Conservation (phyloP, 2,797 vertebrate species). For the Ctenosaura bakeri region DNA sequence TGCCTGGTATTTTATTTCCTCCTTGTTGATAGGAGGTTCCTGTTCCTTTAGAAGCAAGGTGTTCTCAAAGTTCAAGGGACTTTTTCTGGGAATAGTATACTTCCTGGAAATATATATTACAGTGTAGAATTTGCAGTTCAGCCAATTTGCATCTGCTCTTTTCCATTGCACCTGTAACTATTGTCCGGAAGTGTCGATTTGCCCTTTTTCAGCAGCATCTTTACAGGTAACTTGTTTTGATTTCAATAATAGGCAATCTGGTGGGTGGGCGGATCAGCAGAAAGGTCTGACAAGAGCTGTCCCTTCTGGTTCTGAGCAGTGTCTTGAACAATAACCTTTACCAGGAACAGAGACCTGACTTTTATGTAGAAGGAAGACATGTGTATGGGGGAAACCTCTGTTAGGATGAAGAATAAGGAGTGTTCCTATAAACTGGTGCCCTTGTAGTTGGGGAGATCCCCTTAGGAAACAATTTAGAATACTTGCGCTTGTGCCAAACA, state of each 20-base stretch:
- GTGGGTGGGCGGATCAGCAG: not conserved
- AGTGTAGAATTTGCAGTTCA: not conserved
- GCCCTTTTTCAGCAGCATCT: not conserved
- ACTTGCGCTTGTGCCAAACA: conserved; percentile 19
- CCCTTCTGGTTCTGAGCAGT: not conserved
- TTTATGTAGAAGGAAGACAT: not conserved
- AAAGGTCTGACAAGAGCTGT: not conserved
- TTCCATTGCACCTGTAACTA: not conserved
- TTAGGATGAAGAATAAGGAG: not conserved
- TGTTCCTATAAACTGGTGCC: not conserved
- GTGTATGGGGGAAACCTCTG: not conserved
- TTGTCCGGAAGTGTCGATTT: not conserved
- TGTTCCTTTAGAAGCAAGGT: not conserved
- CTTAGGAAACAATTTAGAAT: conserved; percentile 28
- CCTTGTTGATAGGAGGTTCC: not conserved
- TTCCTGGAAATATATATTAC: conserved; percentile 4
- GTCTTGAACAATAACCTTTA: not conserved
- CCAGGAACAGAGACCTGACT: not conserved
- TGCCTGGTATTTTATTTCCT: not conserved
- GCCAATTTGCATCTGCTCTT: not conserved
- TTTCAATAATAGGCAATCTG: not conserved
- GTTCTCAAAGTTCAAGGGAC: not conserved
- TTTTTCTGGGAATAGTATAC: not conserved
- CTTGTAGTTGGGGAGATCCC: conserved; percentile 17
- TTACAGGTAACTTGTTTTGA: not conserved